Conservation (phyloP, 2,113 vertebrate genomes). For the Heterotilapia buettikoferi region DNA sequence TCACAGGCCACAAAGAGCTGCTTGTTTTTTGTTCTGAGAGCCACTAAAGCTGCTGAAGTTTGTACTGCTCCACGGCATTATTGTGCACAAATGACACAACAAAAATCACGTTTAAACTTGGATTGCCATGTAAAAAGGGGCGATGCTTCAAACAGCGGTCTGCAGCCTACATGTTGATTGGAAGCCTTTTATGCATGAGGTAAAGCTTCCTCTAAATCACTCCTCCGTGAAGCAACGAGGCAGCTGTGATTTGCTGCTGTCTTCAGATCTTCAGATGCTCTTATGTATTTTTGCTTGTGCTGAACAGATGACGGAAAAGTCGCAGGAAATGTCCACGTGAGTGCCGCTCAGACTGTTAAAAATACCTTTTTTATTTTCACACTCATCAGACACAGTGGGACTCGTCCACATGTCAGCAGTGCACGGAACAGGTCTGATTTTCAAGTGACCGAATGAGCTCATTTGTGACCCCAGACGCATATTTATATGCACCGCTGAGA, state of each 20-base stretch:
- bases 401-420: neutral
- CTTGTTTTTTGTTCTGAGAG: neutral
- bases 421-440: neutral
- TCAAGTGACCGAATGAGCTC: neutral
- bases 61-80: neutral
- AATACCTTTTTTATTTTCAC: neutral
- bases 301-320: neutral
- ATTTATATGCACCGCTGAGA: neutral
- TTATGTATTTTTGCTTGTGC: neutral
- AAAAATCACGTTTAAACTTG: neutral
- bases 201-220: neutral
- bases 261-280: neutral
- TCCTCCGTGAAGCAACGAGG: neutral
- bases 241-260: neutral
- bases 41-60: neutral
- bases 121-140: neutral
- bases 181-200: neutral
- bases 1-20: constrained; percentile 2
- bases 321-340: neutral
- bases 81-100: neutral
- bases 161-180: neutral
- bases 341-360: neutral
- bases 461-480: neutral
- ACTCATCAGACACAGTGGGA: neutral
- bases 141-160: neutral